Percentiles rank a stretch among this genome's conserved stretches.
Conservation (phyloP, 2,888 invertebrate species). For the Calameuta filiformis region DNA sequence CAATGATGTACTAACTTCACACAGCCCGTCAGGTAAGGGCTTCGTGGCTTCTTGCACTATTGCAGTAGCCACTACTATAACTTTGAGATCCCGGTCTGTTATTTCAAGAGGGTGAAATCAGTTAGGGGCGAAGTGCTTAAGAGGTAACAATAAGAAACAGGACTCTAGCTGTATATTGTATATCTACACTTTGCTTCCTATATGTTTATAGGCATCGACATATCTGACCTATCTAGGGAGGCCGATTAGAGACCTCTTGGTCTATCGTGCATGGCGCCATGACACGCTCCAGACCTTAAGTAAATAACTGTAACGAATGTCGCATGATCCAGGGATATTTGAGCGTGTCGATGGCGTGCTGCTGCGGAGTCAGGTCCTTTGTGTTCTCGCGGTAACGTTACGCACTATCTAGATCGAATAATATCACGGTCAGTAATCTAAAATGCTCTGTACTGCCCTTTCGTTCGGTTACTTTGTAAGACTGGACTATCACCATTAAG, state of each 20-base stretch:
- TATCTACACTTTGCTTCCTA: background rate
- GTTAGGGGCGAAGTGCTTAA: background rate
- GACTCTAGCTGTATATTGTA: background rate
- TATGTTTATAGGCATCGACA: background rate
- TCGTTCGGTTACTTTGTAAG: constrained; percentile 1
- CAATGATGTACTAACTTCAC: too few relatives aligned
- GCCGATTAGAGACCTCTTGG: background rate
- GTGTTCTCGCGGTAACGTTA: background rate
- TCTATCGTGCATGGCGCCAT: background rate
- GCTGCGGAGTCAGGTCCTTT: background rate
- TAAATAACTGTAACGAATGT: background rate
- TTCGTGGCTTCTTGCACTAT: background rate
- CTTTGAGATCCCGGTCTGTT: background rate
- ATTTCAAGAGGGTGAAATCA: background rate
- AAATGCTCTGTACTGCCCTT: background rate
- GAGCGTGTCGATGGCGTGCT: constrained; percentile 2
- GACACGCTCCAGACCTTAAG: background rate
- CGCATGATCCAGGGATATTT: background rate
- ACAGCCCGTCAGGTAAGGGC: background rate
- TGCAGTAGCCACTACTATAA: background rate
- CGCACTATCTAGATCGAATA: constrained; percentile 3
- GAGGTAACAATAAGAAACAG: background rate
- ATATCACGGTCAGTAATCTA: background rate
- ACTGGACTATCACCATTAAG: background rate
- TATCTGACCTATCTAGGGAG: background rate